These are phyloP conservation scores for Himantopus leucocephalus DNA, from an alignment of 2,113 vertebrate species.

Conservation along the genomic window DNA sequence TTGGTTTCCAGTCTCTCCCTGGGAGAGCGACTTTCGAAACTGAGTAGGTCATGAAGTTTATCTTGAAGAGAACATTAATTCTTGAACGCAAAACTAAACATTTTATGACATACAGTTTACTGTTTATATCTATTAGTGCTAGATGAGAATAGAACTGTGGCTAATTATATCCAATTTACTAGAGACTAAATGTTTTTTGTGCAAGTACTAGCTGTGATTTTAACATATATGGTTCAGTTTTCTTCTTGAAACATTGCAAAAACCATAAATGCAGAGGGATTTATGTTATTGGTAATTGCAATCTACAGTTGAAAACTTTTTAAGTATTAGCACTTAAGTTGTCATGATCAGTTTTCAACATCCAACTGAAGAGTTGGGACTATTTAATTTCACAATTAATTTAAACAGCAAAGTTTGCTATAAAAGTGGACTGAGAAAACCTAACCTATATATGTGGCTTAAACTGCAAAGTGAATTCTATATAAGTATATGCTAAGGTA, in stretches of 20 bases:
- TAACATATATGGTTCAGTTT: not conserved
- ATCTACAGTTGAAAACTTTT: not conserved
- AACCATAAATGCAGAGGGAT: not conserved
- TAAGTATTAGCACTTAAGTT: not conserved
- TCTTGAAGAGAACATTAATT: not conserved
- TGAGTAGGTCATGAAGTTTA: not conserved
- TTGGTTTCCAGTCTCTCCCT: not conserved
- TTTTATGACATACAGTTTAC: not conserved
- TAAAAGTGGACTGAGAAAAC: not conserved
- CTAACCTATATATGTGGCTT: not conserved
- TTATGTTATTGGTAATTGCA: not conserved
- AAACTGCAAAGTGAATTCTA: not conserved
- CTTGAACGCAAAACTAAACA: not conserved
- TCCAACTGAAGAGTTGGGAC: not conserved
- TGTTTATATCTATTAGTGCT: not conserved
- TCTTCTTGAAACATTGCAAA: not conserved
- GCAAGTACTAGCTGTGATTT: not conserved
- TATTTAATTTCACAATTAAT: not conserved
- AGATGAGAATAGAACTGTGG: not conserved
- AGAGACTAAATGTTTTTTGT: not conserved
- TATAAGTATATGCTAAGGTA: conserved; percentile 7
- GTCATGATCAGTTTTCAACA: not conserved
- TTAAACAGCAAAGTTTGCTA: not conserved
- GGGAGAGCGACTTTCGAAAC: not conserved
- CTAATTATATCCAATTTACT: not conserved